phyloP scores from a whole-genome alignment of 2,113 vertebrate species.

The Cyanoramphus novaezelandiae region DNA sequence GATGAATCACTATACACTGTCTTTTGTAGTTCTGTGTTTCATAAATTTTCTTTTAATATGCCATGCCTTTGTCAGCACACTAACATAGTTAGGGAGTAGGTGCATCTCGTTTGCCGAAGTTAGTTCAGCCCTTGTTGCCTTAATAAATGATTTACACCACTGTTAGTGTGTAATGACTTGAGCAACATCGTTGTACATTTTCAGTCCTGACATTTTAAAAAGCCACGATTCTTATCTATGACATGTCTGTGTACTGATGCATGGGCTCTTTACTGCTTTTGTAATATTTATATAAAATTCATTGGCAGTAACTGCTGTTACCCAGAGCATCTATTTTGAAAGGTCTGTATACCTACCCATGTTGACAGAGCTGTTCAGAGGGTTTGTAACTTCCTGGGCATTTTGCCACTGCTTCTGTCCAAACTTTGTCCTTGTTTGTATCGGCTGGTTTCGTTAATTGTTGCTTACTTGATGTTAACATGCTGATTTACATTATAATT shows the following conservation, averaged over 20 bases:
- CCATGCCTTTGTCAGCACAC: not conserved
- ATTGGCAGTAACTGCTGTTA: not conserved
- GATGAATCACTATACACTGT: not conserved
- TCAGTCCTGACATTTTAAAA: slow-evolving; percentile 53
- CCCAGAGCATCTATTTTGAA: not conserved
- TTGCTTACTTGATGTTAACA: not conserved
- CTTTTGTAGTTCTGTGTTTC: not conserved
- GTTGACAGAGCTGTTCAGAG: not conserved
- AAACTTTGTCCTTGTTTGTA: not conserved
- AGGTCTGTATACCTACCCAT: not conserved
- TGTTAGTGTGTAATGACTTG: not conserved
- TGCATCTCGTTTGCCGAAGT: not conserved
- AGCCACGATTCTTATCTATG: slow-evolving; percentile 10
- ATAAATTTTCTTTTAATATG: not conserved
- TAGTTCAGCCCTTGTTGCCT: not conserved
- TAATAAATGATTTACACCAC: not conserved
- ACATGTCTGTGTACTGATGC: not conserved
- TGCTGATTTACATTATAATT: slow-evolving; percentile 29
- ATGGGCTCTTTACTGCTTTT: slow-evolving; percentile 2
- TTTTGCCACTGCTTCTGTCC: slow-evolving; percentile 32
- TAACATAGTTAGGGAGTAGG: not conserved
- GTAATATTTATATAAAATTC: slow-evolving; percentile 29
- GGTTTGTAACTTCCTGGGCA: slow-evolving; percentile 1
- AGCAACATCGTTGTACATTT: not conserved
- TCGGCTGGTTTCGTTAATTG: not conserved